phyloP scores from a whole-genome alignment of 2,113 vertebrate genomes.

The Crotalus viridis region DNA sequence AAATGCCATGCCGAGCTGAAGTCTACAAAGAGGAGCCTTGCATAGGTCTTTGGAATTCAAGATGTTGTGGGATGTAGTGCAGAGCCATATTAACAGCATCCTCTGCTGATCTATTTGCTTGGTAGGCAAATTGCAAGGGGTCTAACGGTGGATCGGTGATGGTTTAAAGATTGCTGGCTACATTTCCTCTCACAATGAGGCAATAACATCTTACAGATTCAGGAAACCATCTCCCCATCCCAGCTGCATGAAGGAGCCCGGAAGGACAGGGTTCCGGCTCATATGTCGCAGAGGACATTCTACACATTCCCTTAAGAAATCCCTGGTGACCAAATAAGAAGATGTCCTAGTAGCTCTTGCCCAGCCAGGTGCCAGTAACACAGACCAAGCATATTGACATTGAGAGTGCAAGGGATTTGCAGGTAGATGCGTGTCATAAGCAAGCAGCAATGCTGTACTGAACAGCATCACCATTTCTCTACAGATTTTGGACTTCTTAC shows the following conservation, averaged over 20 bases:
- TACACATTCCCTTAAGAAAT: neutral
- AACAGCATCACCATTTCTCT: neutral
- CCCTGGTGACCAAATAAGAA: neutral
- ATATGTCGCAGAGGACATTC: neutral
- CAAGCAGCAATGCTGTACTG: neutral
- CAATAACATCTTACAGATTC: neutral
- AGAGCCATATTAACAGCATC: no score
- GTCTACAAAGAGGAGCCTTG: no score
- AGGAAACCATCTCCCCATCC: neutral
- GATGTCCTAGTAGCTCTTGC: neutral
- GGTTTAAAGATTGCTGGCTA: neutral
- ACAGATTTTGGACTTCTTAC: neutral
- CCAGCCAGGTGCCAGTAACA: neutral
- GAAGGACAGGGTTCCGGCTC: neutral
- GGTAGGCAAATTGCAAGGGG: no score
- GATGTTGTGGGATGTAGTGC: no score
- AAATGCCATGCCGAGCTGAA: no score
- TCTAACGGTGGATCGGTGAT: no score
- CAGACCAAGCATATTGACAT: neutral
- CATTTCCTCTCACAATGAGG: neutral
- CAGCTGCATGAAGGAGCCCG: neutral
- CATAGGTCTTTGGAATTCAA: no score
- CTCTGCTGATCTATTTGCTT: no score
- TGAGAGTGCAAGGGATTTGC: neutral
- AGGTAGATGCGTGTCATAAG: neutral